phyloP scores from a whole-genome alignment of 2,113 vertebrate species.

The Sciurus niger region DNA sequence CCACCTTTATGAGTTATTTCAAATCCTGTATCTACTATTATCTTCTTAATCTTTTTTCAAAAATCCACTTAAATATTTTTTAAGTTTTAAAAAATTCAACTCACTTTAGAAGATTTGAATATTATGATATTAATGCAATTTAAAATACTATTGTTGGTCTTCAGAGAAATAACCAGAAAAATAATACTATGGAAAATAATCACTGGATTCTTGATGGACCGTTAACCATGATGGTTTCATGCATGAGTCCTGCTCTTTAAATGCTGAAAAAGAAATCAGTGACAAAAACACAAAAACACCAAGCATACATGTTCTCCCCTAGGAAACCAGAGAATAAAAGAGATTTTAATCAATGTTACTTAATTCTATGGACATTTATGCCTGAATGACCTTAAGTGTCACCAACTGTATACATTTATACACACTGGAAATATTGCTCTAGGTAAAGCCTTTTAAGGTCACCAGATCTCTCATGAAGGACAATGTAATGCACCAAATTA shows the following conservation, averaged over 20 bases:
- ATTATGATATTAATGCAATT: neutral
- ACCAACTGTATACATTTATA: neutral
- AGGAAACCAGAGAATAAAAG: neutral
- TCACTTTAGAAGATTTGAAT: neutral
- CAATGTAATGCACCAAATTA: neutral
- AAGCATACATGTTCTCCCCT: neutral
- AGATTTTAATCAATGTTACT: neutral
- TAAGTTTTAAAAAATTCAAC: neutral
- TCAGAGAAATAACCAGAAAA: neutral
- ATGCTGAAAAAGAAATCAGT: neutral
- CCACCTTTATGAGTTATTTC: neutral
- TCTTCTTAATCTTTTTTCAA: neutral
- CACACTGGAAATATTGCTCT: neutral
- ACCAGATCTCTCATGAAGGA: neutral
- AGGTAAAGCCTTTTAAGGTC: neutral
- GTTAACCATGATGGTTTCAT: neutral
- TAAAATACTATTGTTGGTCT: neutral
- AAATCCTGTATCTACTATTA: neutral
- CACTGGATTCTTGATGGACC: neutral
- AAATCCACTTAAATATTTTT: neutral
- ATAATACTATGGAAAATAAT: neutral
- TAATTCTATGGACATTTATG: neutral
- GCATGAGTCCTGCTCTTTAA: neutral
- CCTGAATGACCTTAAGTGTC: neutral
- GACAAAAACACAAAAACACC: neutral